Conservation (phyloP, 1,140 invertebrate species). For the Drosophila melanica region DNA sequence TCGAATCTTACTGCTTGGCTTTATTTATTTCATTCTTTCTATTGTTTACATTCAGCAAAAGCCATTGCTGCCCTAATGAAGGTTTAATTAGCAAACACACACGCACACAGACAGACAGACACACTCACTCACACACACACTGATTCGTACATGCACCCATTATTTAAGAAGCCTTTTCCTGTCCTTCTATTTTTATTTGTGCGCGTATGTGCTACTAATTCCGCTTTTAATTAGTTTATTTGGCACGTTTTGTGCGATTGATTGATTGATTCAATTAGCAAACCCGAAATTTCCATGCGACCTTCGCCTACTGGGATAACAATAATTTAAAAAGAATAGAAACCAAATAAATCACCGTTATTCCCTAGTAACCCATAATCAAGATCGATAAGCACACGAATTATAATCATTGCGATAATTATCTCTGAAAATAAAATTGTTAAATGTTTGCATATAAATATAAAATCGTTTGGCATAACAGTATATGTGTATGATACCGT, state of each 20-base stretch:
- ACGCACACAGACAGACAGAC: slow-evolving; percentile 15
- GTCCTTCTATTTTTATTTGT: slow-evolving; percentile 49
- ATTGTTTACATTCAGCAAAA: slow-evolving; percentile 72
- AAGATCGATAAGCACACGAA: too few relatives aligned
- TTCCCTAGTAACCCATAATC: neutral
- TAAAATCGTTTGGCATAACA: too few relatives aligned
- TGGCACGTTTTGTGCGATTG: slow-evolving; percentile 65
- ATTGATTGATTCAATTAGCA: slow-evolving; percentile 69
- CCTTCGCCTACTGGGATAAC: neutral
- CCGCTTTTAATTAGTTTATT: slow-evolving; percentile 80
- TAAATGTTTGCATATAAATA: too few relatives aligned
- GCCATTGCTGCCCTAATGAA: slow-evolving; percentile 66
- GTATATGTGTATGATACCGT: neutral
- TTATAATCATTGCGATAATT: too few relatives aligned
- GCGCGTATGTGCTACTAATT: slow-evolving; percentile 59
- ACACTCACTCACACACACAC: slow-evolving; percentile 25
- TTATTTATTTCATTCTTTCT: slow-evolving; percentile 50
- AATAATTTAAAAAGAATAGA: slow-evolving; percentile 1
- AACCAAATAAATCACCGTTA: neutral
- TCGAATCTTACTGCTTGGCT: slow-evolving; percentile 42
- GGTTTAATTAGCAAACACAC: slow-evolving; percentile 77
- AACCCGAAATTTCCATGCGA: slow-evolving; percentile 17
- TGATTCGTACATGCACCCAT: neutral
- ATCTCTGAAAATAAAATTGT: too few relatives aligned
- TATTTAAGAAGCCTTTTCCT: slow-evolving; percentile 47